Conservation (phyloP, 2,797 vertebrate species). For the Schizopygopsis pylzovi region DNA sequence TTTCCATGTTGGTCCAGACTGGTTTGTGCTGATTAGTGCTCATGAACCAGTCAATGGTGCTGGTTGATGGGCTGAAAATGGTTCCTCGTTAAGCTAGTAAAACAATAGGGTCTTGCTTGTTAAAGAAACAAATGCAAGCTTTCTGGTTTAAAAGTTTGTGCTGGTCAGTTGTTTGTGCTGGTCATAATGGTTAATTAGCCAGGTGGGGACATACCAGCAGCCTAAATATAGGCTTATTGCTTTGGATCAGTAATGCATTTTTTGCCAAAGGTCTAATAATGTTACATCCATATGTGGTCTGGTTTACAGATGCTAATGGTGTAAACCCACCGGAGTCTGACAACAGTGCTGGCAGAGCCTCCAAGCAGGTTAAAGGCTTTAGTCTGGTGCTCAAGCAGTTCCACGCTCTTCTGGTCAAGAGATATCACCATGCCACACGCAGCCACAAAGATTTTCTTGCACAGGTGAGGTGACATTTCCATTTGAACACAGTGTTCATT, state of each 20-base stretch:
- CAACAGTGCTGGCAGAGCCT: constrained; percentile 73
- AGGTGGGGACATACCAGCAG: not conserved
- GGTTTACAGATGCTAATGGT: constrained; percentile 54
- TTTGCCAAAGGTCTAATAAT: not conserved
- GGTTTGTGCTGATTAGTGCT: constrained; percentile 27
- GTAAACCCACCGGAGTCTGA: constrained; percentile 51
- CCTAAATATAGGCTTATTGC: not conserved
- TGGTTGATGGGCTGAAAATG: not conserved
- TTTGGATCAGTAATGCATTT: not conserved
- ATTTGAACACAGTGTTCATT: not conserved
- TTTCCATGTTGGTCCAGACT: constrained; percentile 6
- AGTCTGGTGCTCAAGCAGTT: constrained; percentile 84
- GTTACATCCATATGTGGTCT: not conserved
- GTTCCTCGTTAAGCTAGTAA: constrained; percentile 1
- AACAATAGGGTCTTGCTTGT: not conserved
- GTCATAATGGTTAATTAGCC: not conserved
- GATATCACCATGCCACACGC: constrained; percentile 85
- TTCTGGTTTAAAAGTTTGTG: constrained; percentile 16
- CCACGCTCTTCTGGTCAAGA: constrained; percentile 88
- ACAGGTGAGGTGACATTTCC: constrained; percentile 80
- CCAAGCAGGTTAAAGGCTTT: constrained; percentile 81
- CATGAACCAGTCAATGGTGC: not conserved
- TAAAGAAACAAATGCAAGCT: not conserved
- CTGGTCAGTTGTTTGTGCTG: not conserved
- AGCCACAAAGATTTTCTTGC: constrained; percentile 93